A percentile compares a stretch with the other conserved stretches of the same genome.
Conservation (phyloP, 2,113 vertebrate genomes). For the Desmodus rotundus region DNA sequence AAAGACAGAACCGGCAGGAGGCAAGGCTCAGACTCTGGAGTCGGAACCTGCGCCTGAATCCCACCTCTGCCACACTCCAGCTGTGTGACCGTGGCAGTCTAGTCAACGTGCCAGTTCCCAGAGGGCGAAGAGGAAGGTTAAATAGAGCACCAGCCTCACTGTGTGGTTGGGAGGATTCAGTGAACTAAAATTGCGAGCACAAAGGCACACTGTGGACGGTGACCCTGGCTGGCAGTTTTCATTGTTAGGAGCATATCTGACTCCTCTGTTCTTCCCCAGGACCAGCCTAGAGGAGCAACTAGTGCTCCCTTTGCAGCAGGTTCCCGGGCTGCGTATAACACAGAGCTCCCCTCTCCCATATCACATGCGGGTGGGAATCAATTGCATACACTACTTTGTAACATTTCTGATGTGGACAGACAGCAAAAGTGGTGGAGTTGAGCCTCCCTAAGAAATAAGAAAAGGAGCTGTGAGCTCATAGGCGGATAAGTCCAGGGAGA, state of each 20-base stretch:
- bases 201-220: rapidly evolving
- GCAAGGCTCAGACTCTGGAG: neutral
- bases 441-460: neutral
- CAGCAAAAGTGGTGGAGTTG: neutral
- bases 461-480: neutral
- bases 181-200: neutral
- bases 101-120: neutral
- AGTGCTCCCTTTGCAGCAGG: no score
- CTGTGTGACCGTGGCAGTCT: neutral
- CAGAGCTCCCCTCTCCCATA: neutral
- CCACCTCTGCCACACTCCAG: neutral
- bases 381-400: neutral
- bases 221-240: neutral
- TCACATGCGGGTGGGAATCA: neutral
- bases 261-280: neutral
- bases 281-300: neutral
- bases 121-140: neutral
- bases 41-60: neutral
- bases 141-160: neutral
- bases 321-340: neutral
- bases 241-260: neutral
- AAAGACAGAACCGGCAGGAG: neutral
- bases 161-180: neutral
- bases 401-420: neutral
- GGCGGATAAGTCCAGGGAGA: no score